phyloP scores from a whole-genome alignment of 2,888 invertebrate genomes.

The Xylota segnis region DNA sequence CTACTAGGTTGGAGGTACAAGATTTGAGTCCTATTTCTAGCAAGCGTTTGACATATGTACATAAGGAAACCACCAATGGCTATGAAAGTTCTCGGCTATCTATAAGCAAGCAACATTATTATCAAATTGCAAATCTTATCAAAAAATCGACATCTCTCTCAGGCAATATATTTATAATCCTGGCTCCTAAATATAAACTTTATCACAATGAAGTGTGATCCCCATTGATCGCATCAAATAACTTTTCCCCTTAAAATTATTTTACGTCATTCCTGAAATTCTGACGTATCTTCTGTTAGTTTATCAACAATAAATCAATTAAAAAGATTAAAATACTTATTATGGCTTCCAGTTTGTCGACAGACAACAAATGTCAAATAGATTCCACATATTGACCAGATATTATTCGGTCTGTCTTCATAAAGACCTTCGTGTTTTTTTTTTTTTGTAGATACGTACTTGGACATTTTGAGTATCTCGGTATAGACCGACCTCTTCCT shows the following conservation, averaged over 20 bases:
- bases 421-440: no score
- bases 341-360: not conserved
- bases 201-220: not conserved
- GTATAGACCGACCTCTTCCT: no score
- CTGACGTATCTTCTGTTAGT: not conserved
- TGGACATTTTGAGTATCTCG: no score
- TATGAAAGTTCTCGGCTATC: not conserved
- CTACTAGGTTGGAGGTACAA: no score
- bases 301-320: constrained; percentile 2
- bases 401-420: no score
- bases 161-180: not conserved
- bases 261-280: not conserved
- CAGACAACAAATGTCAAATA: constrained; percentile 2
- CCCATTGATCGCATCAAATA: not conserved
- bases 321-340: constrained; percentile 3
- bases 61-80: no score
- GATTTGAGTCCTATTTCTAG: no score
- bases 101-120: not conserved
- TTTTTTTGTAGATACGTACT: no score
- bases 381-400: no score
- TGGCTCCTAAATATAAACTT: not conserved
- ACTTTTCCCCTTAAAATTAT: not conserved
- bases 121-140: not conserved
- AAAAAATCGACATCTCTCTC: not conserved
- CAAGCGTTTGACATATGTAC: no score